These are phyloP conservation scores for Stichodactyla helianthus DNA, from an alignment of 64 coral and sea anemone genomes.

Conservation along the genomic window DNA sequence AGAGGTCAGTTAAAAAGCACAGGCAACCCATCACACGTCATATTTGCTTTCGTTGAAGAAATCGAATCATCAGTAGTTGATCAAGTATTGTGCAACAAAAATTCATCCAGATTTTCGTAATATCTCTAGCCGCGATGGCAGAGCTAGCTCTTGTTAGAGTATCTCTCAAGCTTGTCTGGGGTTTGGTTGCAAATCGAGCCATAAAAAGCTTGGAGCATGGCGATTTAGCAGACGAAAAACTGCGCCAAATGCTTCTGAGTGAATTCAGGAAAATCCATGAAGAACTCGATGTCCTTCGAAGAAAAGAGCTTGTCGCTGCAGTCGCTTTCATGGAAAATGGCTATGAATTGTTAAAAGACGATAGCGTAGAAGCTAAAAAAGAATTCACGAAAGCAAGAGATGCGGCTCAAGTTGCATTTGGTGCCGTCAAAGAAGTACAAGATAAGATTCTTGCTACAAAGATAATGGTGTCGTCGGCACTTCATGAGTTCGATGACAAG, in stretches of 20 bases:
- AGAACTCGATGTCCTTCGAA: slow-evolving; percentile 68
- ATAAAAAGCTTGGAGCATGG: slow-evolving; percentile 74
- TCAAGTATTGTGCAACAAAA: no score
- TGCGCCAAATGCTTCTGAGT: slow-evolving; percentile 78
- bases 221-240: slow-evolving; percentile 72
- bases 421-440: slow-evolving; percentile 72
- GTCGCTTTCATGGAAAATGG: slow-evolving; percentile 96
- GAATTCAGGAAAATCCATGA: slow-evolving; percentile 92
- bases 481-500: slow-evolving; percentile 94
- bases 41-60: slow-evolving; percentile 8
- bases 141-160: slow-evolving; percentile 78
- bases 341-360: slow-evolving; percentile 81
- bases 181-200: slow-evolving; percentile 83
- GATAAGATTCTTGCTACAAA: slow-evolving; percentile 96
- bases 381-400: slow-evolving; percentile 97
- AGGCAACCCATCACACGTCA: background rate
- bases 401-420: slow-evolving; percentile 88
- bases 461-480: slow-evolving; percentile 88
- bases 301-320: slow-evolving; percentile 93
- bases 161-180: slow-evolving; percentile 89
- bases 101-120: background rate
- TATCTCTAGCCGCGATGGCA: slow-evolving; percentile 39
- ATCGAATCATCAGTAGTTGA: slow-evolving; percentile 9
- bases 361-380: slow-evolving; percentile 78
- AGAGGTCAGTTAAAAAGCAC: background rate